A percentile compares a stretch with the other conserved stretches of the same genome.
Conservation (phyloP, 1,140 invertebrate genomes). For the Apis dorsata region DNA sequence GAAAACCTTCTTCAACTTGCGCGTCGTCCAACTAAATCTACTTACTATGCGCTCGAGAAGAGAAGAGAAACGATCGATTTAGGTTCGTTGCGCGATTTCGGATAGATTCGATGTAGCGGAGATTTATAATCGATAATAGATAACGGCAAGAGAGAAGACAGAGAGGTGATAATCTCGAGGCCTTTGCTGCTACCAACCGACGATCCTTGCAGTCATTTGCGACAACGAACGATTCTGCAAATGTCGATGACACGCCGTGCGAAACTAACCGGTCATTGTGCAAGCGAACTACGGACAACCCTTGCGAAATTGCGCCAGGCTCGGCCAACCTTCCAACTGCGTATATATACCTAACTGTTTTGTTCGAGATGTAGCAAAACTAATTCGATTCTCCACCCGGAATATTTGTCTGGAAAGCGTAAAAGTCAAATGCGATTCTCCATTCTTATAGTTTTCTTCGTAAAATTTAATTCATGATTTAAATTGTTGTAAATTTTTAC, state of each 20-base stretch:
- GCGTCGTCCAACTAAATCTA: background rate
- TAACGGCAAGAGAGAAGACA: background rate
- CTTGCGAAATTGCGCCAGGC: slow-evolving; percentile 16
- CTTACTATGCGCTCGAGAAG: background rate
- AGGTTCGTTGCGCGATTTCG: background rate
- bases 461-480: too few species aligned
- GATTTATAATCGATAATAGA: slow-evolving; percentile 51
- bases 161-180: slow-evolving; percentile 20
- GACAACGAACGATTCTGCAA: slow-evolving; percentile 58
- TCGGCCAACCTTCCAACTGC: background rate
- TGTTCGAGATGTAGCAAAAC: background rate
- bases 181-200: slow-evolving; percentile 21
- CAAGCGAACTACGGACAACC: slow-evolving; percentile 48
- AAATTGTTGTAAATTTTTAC: too few species aligned
- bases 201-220: slow-evolving; percentile 43
- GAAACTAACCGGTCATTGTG: slow-evolving; percentile 48
- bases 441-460: too few species aligned
- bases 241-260: slow-evolving; percentile 60
- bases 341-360: background rate
- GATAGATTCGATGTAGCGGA: slow-evolving; percentile 1
- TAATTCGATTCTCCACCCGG: background rate
- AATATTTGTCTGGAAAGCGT: background rate
- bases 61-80: background rate
- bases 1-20: background rate
- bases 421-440: too few species aligned